Percentiles rank a stretch among this genome's conserved stretches.
phyloP scores from a whole-genome alignment of 2,797 vertebrate genomes.

The Microchirus variegatus region DNA sequence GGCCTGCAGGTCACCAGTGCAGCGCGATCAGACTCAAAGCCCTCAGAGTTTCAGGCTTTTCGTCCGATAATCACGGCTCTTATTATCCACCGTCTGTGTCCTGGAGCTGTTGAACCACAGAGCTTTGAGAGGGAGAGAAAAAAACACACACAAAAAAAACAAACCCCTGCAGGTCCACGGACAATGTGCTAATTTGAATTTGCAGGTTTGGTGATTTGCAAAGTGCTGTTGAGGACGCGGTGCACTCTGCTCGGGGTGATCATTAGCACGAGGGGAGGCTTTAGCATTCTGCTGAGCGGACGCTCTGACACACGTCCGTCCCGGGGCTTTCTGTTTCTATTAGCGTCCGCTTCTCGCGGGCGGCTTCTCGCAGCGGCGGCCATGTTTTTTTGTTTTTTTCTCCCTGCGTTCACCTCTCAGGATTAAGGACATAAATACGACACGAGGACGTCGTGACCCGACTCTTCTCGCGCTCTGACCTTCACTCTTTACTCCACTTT shows the following conservation, averaged over 20 bases:
- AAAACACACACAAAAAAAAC: too few relatives aligned
- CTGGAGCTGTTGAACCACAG: conserved; percentile 36
- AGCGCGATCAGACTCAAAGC: conserved; percentile 16
- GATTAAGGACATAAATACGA: conserved; percentile 69
- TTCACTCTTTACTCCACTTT: conserved; percentile 39
- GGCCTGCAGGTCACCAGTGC: not conserved
- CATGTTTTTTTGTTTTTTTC: conserved; percentile 57
- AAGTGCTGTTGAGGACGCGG: conserved; percentile 49
- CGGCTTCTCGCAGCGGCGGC: conserved; percentile 61
- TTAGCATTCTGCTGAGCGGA: conserved; percentile 69
- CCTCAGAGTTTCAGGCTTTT: conserved; percentile 20
- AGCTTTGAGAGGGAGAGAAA: conserved; percentile 17
- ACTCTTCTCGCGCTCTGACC: conserved; percentile 49
- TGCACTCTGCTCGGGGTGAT: conserved; percentile 69
- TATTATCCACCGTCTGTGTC: conserved; percentile 50
- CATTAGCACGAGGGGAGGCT: conserved; percentile 71
- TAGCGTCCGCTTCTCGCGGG: conserved; percentile 59
- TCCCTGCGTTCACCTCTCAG: conserved; percentile 56
- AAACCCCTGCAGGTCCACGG: conserved; percentile 24
- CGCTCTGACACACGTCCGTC: conserved; percentile 62
- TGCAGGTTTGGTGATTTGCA: conserved; percentile 66
- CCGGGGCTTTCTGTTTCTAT: conserved; percentile 75
- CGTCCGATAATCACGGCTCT: conserved; percentile 24
- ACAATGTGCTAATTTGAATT: conserved; percentile 67
- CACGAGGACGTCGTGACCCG: conserved; percentile 53